A percentile compares a stretch with the other conserved stretches of the same genome.
phyloP scores from a whole-genome alignment of 2,797 vertebrate species.

The Botia almorhae region DNA sequence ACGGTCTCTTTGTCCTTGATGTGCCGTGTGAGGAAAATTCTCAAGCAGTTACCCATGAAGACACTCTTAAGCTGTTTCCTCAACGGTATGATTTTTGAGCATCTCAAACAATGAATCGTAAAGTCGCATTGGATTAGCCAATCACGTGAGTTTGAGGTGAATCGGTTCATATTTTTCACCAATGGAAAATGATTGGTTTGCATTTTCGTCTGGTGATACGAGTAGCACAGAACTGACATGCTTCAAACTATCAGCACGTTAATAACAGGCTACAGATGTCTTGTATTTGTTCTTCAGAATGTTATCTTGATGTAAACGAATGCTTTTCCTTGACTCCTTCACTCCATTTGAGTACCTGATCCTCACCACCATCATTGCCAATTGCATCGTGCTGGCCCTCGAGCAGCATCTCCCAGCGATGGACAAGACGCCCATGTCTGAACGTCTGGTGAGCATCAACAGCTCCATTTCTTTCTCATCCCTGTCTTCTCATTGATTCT shows the following conservation, averaged over 20 bases:
- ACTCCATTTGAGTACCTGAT: conserved; percentile 99
- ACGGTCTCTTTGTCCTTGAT: conserved; percentile 4
- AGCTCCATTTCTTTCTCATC: neutral
- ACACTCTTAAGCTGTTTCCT: neutral
- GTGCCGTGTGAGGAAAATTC: conserved; percentile 4
- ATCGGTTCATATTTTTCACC: too few relatives aligned
- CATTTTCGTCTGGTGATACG: neutral
- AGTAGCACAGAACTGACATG: neutral
- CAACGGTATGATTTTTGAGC: neutral
- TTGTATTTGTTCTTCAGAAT: neutral
- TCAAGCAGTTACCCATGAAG: neutral
- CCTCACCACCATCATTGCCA: conserved; percentile 97
- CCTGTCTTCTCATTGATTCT: too few relatives aligned
- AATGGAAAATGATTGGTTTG: too few relatives aligned
- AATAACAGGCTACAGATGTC: neutral
- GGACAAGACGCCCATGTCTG: conserved; percentile 98
- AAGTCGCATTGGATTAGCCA: too few relatives aligned
- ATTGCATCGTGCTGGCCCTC: conserved; percentile 97
- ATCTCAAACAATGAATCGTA: too few relatives aligned
- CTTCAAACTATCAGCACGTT: neutral
- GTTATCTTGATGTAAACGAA: neutral
- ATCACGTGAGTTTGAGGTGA: too few relatives aligned
- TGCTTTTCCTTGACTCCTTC: conserved; percentile 75
- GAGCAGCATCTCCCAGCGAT: conserved; percentile 95
- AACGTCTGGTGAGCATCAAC: conserved; percentile 88